phyloP scores from a whole-genome alignment of 2,797 vertebrate species.

The Miichthys miiuy region DNA sequence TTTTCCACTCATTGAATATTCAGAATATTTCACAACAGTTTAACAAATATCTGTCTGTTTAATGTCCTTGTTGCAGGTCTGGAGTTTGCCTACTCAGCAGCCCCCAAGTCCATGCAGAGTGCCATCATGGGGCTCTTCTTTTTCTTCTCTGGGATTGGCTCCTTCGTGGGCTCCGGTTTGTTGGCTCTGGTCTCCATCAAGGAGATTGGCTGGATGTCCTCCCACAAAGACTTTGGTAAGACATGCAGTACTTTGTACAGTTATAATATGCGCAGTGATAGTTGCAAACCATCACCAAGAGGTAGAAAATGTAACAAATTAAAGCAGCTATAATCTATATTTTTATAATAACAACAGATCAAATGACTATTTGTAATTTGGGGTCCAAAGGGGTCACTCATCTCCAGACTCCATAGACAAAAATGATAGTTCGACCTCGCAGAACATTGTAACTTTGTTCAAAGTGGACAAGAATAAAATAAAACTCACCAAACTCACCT shows the following conservation, averaged over 20 bases:
- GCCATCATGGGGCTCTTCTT: slow-evolving; percentile 99
- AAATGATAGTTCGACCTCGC: too few relatives aligned
- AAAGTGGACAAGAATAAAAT: too few relatives aligned
- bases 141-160: slow-evolving; percentile 97
- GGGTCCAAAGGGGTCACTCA: background rate
- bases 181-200: slow-evolving; percentile 92
- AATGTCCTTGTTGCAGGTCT: slow-evolving; percentile 85
- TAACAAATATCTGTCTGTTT: slow-evolving; percentile 5
- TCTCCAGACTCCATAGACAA: too few relatives aligned
- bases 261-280: background rate
- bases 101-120: slow-evolving; percentile 98
- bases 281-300: background rate
- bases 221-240: slow-evolving; percentile 94
- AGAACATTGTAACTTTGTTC: too few relatives aligned
- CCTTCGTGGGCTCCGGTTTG: slow-evolving; percentile 95
- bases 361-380: background rate
- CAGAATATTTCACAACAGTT: background rate
- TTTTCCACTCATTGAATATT: background rate
- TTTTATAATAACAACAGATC: background rate
- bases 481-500: too few relatives aligned
- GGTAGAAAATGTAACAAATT: background rate
- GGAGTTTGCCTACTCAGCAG: slow-evolving; percentile 98
- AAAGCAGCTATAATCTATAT: background rate
- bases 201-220: slow-evolving; percentile 98
- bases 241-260: slow-evolving; percentile 2